A percentile compares a stretch with the other conserved stretches of the same genome.
Conservation (phyloP, 2,888 invertebrate species). For the Eurytoma californica region DNA sequence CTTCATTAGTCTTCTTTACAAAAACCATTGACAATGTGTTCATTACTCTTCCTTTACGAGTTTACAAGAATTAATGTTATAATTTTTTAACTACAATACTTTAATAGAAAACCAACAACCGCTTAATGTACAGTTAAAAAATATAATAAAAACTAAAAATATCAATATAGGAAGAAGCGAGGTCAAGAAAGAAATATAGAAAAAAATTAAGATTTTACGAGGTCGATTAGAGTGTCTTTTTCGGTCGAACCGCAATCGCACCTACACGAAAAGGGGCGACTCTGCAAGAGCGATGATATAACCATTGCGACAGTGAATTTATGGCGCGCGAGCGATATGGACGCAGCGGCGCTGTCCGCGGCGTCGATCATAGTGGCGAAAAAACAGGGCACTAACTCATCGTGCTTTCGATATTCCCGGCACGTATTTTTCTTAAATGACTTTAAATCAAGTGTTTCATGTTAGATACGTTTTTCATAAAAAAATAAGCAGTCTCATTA, state of each 20-base stretch:
- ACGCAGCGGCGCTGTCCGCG: conserved; percentile 32
- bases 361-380: neutral
- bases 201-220: neutral
- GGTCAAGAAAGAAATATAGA: neutral
- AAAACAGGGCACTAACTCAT: conserved; percentile 37
- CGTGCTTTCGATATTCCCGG: neutral
- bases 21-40: too few species aligned
- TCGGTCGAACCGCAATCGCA: conserved; percentile 9
- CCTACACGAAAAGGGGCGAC: conserved; percentile 32
- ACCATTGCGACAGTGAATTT: conserved; percentile 57
- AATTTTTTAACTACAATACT: too few species aligned
- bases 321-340: conserved; percentile 55
- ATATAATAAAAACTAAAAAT: too few species aligned
- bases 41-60: too few species aligned
- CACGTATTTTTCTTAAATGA: too few species aligned
- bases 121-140: too few species aligned
- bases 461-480: too few species aligned
- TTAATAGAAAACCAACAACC: too few species aligned
- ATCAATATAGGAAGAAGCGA: neutral
- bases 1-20: too few species aligned
- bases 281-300: conserved; percentile 20
- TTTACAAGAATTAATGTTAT: too few species aligned
- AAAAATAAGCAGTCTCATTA: too few species aligned
- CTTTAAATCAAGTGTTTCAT: too few species aligned
- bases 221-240: conserved; percentile 22